A percentile compares a stretch with the other conserved stretches of the same genome.
phyloP scores from a whole-genome alignment of 2,797 vertebrate genomes.

The Protosalanx chinensis region DNA sequence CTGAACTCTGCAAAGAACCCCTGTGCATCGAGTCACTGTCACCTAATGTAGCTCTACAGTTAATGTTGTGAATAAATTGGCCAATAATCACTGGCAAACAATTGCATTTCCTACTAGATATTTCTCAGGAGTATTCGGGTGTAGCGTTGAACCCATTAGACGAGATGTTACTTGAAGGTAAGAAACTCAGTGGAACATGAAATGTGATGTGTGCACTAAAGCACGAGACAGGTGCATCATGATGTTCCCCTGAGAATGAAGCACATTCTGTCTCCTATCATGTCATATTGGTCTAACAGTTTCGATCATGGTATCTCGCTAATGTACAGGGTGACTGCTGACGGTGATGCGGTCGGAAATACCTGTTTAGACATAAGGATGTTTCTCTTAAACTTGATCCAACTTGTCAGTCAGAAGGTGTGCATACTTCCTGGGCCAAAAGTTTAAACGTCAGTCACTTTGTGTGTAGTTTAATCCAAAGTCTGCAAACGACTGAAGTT shows the following conservation, averaged over 20 bases:
- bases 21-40: too few species aligned
- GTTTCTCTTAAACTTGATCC: conserved; percentile 51
- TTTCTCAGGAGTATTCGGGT: too few species aligned
- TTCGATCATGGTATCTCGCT: conserved; percentile 63
- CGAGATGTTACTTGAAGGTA: conserved; percentile 42
- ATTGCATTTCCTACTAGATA: too few species aligned
- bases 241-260: conserved; percentile 36
- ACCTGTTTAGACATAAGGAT: conserved; percentile 52
- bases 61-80: too few species aligned
- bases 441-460: too few species aligned
- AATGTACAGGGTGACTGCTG: conserved; percentile 49
- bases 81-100: too few species aligned
- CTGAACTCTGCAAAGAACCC: too few species aligned
- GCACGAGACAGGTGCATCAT: conserved; percentile 59
- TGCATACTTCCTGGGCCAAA: conserved; percentile 20
- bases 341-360: conserved; percentile 54
- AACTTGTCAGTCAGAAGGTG: conserved; percentile 45
- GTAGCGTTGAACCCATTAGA: conserved; percentile 12
- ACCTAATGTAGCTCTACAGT: too few species aligned
- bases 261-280: conserved; percentile 60
- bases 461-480: background rate
- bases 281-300: conserved; percentile 69
- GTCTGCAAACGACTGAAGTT: too few species aligned
- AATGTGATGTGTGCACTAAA: conserved; percentile 34
- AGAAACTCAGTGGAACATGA: conserved; percentile 44